Evolutionary conservation across 30 jellyfish, hydroid and myxozoan genomes (phyloP).

Genomic region (Pseudorhiza aurosa): DNA sequence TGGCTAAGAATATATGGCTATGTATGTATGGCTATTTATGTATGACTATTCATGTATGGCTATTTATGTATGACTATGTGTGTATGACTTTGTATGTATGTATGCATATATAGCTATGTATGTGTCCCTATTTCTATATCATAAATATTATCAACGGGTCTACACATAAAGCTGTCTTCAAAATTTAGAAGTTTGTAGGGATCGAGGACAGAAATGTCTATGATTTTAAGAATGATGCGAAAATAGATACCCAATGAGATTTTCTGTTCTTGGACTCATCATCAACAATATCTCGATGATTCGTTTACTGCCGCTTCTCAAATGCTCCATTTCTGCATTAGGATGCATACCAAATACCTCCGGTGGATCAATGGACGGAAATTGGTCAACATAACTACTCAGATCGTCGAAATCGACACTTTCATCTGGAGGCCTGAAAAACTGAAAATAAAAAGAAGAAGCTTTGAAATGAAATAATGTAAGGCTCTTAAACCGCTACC

Average conservation of each 20-base stretch:
- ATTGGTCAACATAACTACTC: conserved; percentile 25
- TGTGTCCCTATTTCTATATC: too few species aligned
- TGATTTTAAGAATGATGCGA: neutral
- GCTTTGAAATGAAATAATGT: too few species aligned
- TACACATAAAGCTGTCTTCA: too few species aligned
- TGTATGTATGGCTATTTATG: too few species aligned
- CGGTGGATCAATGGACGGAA: conserved; percentile 71
- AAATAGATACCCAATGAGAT: conserved; percentile 29
- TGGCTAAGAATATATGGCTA: too few species aligned
- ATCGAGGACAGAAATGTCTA: neutral
- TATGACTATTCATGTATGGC: too few species aligned
- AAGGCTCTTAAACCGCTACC: too few species aligned
- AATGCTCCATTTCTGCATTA: conserved; percentile 55
- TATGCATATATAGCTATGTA: too few species aligned
- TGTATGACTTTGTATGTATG: too few species aligned
- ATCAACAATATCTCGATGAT: conserved; percentile 26
- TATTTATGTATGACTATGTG: too few species aligned
- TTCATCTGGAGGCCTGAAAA: conserved; percentile 51
- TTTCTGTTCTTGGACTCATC: conserved; percentile 56
- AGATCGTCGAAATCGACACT: conserved; percentile 45
- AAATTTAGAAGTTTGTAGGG: too few species aligned
- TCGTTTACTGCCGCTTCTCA: conserved; percentile 42
- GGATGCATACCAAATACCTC: conserved; percentile 82
- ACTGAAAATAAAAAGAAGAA: conserved; percentile 21
- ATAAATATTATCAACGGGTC: neutral